These are phyloP conservation scores for Euura saliciscinereae DNA, from an alignment of 1,140 invertebrate species.

Conservation along the genomic window DNA sequence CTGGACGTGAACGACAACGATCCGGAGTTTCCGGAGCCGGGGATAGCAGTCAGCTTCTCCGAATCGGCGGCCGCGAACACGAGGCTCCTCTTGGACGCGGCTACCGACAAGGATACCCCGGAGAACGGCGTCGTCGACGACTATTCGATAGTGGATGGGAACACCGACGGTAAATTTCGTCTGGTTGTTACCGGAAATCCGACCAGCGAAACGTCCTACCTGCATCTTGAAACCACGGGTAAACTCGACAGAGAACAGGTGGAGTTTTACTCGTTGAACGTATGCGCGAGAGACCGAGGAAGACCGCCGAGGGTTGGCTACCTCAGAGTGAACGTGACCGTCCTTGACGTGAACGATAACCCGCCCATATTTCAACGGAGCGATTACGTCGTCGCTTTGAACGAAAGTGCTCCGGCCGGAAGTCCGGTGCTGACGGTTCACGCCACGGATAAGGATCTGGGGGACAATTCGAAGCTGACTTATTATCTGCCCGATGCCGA, in stretches of 20 bases:
- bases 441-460: conserved; percentile 90
- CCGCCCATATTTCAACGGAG: conserved; percentile 92
- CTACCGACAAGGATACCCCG: conserved; percentile 85
- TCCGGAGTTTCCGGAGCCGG: conserved; percentile 87
- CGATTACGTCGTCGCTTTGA: conserved; percentile 89
- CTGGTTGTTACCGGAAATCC: conserved; percentile 87
- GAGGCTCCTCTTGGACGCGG: conserved; percentile 83
- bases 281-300: conserved; percentile 88
- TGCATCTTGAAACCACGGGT: conserved; percentile 89
- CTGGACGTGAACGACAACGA: conserved; percentile 89
- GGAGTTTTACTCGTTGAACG: conserved; percentile 84
- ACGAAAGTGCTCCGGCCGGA: conserved; percentile 90
- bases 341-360: conserved; percentile 94
- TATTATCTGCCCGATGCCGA: conserved; percentile 87
- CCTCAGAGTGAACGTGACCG: conserved; percentile 87
- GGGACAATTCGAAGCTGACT: conserved; percentile 90
- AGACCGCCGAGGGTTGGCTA: conserved; percentile 80
- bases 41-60: conserved; percentile 84
- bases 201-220: conserved; percentile 84
- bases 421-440: conserved; percentile 87
- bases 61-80: conserved; percentile 90
- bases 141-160: conserved; percentile 87
- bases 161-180: conserved; percentile 85
- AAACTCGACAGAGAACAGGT: conserved; percentile 87
- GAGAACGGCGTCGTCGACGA: conserved; percentile 85